Conservation (phyloP, 2,888 invertebrate genomes). For the Seira musarum region DNA sequence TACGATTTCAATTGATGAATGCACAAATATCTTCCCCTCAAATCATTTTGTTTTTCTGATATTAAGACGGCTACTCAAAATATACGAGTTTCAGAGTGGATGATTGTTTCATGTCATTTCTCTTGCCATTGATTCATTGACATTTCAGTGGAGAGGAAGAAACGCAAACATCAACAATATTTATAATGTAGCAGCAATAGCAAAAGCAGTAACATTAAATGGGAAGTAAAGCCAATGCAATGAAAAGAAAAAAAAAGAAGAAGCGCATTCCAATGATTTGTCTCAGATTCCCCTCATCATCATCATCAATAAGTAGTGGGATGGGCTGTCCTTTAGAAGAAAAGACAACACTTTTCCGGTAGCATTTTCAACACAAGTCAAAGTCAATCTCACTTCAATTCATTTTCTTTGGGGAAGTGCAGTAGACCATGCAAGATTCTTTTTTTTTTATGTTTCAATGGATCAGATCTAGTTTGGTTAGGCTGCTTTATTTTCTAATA, state of each 20-base stretch:
- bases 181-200: background rate
- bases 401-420: slow-evolving; percentile 6
- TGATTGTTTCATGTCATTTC: background rate
- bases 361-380: background rate
- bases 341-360: too few species aligned
- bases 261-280: too few species aligned
- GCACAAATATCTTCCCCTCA: background rate
- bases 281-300: too few species aligned
- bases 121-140: slow-evolving; percentile 16
- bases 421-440: slow-evolving; percentile 32
- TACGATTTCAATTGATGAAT: too few species aligned
- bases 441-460: background rate
- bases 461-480: too few species aligned
- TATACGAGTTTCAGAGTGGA: background rate
- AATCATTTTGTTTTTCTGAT: background rate
- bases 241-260: too few species aligned
- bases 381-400: background rate
- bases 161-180: slow-evolving; percentile 7
- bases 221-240: too few species aligned
- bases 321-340: too few species aligned
- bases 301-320: too few species aligned
- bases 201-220: too few species aligned
- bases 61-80: background rate
- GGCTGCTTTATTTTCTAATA: slow-evolving; percentile 19
- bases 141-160: slow-evolving; percentile 3